A percentile compares a stretch with the other conserved stretches of the same genome.
phyloP scores from a whole-genome alignment of 2,113 vertebrate genomes.

The Elgaria multicarinata region DNA sequence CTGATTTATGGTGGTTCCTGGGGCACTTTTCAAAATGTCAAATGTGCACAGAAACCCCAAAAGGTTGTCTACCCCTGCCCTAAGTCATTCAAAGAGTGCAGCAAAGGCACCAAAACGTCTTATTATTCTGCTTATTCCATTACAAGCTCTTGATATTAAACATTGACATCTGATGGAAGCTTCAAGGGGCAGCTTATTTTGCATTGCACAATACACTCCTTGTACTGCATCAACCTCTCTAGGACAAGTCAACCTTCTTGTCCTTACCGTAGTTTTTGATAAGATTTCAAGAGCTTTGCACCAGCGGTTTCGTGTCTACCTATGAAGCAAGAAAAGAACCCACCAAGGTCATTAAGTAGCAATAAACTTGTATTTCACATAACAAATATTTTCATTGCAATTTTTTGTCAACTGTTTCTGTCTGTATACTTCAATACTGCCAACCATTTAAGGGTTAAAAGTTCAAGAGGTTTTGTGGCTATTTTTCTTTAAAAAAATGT shows the following conservation, averaged over 20 bases:
- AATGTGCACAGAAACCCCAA: too few species aligned
- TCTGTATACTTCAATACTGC: background rate
- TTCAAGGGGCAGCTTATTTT: background rate
- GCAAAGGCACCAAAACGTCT: background rate
- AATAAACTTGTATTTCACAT: background rate
- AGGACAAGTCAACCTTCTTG: background rate
- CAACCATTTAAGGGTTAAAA: background rate
- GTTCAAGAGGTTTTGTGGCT: background rate
- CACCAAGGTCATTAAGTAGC: slow-evolving; percentile 31
- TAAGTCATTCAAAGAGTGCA: background rate
- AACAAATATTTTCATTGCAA: background rate
- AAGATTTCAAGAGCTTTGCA: slow-evolving; percentile 85
- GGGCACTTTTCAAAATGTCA: too few species aligned
- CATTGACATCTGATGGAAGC: background rate
- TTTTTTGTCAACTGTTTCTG: background rate
- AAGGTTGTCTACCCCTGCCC: too few species aligned
- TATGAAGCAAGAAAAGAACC: slow-evolving; percentile 63
- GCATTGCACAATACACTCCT: background rate
- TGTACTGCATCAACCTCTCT: background rate
- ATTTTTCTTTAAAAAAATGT: background rate
- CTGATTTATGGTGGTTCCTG: too few species aligned
- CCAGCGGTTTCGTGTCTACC: slow-evolving; percentile 84
- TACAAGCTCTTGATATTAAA: slow-evolving; percentile 21
- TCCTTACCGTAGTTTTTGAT: slow-evolving; percentile 83
- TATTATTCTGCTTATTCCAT: background rate